A percentile compares a stretch with the other conserved stretches of the same genome.
These are phyloP conservation scores for Ctenosaura bakeri DNA, from an alignment of 2,797 vertebrate genomes.

Conservation along the genomic window DNA sequence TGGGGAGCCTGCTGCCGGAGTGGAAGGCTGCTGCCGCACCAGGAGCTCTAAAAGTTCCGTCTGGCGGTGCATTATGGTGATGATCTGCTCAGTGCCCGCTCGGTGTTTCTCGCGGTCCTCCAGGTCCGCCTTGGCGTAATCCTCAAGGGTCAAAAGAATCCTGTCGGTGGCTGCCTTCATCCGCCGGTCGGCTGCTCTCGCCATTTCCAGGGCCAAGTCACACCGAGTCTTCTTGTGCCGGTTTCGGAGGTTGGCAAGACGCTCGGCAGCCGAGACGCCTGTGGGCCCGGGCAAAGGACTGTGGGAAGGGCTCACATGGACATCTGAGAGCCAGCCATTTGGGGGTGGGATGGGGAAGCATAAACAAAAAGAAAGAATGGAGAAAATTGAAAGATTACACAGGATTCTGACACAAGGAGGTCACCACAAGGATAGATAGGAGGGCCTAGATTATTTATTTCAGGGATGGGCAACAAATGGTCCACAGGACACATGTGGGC, in stretches of 20 bases:
- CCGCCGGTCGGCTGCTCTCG: not conserved
- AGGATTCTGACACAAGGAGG: not conserved
- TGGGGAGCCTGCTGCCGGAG: fast-evolving
- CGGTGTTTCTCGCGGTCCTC: constrained; percentile 31
- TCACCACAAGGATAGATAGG: too few species aligned
- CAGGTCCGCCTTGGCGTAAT: not conserved
- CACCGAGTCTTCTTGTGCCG: constrained; percentile 31
- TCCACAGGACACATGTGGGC: too few species aligned
- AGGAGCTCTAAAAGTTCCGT: constrained; percentile 28
- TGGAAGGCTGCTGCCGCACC: not conserved
- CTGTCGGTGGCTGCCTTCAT: constrained; percentile 9
- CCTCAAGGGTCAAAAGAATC: not conserved
- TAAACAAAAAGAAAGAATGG: not conserved
- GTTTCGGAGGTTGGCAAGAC: constrained; percentile 22
- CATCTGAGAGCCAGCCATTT: not conserved
- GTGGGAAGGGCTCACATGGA: not conserved
- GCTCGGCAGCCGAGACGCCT: not conserved
- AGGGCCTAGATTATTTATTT: too few species aligned
- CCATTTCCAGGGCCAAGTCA: constrained; percentile 14
- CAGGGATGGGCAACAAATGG: not conserved
- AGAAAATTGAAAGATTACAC: not conserved
- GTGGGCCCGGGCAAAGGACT: not conserved
- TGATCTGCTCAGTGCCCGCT: not conserved
- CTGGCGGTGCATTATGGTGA: constrained; percentile 26
- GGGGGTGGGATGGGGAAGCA: too few species aligned